Evolutionary conservation across 2,797 vertebrate species (phyloP), one percentile per base, ranked within the genome.

Genomic region (Discoglossus pictus): DNA sequence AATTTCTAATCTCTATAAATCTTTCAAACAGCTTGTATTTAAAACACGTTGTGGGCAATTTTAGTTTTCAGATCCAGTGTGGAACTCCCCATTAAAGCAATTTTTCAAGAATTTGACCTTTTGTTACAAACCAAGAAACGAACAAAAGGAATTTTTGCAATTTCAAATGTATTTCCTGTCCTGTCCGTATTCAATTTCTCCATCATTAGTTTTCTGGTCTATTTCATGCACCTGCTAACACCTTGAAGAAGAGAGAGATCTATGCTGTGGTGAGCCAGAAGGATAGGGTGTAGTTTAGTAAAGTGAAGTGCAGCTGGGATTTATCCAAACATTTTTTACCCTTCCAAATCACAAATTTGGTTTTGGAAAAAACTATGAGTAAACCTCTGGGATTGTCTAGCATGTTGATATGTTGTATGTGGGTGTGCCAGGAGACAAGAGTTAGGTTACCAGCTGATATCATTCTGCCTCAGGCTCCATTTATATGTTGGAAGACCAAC

Each of bases 21-120:
- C 79, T 79, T 80, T 81, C 76, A 71, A 65, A 68, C 77, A 69
- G 74, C 72, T 82, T 69, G 23, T 80, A 78, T 80, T 84, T 85
- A 81, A 79, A 78, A 73, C 77, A 70, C 67, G 79, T 44, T 52
- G 61, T 31, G 64, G 68, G 73, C 75, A 61, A 69, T 77, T 78
- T 52, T 16, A 42, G 18, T 15, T 59, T 79, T 73, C 77, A 79
- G 76, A 73, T 18, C 42, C 68, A 63, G 27, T 75, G 62, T 53
- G n/a, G 61, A 81, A 77, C 62, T 61, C 51, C 18, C 34, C 43
- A 25, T 58, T 23, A 61, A 68, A 20, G 10, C 36, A 7, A 24
- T 23, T 52, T 52, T 61, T 44, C 38, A 60, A 53, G 47, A 52
- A 53, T 68, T 52, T 31, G 20, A 44, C 20, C 44, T 61, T 60